Evolutionary conservation across 2,113 vertebrate species (phyloP).

Genomic region (Chaetodon trifascialis): DNA sequence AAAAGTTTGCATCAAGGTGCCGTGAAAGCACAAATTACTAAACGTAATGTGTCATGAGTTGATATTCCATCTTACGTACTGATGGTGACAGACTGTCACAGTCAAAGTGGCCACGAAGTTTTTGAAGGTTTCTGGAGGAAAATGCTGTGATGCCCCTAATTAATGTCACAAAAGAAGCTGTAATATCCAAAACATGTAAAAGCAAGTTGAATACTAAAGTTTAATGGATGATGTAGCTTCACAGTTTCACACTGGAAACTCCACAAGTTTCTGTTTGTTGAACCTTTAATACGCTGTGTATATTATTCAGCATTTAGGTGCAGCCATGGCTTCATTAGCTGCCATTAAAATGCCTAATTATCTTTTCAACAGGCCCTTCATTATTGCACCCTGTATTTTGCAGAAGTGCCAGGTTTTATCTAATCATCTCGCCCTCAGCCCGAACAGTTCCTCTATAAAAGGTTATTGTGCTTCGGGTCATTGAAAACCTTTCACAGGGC

Average conservation of each 20-base stretch:
- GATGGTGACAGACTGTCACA: not conserved
- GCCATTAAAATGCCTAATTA: conserved; percentile 52
- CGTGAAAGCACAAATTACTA: conserved; percentile 21
- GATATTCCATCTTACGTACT: not conserved
- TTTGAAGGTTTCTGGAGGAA: not conserved
- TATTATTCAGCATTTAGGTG: conserved; percentile 35
- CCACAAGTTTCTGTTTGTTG: conserved; percentile 11
- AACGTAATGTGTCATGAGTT: not conserved
- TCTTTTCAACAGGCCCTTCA: conserved; percentile 32
- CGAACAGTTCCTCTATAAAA: conserved; percentile 44
- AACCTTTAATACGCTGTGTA: conserved; percentile 33
- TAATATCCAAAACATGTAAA: not conserved
- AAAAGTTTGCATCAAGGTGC: conserved; percentile 7
- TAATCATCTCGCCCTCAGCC: conserved; percentile 32
- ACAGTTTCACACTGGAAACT: conserved; percentile 15
- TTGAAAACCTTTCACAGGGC: conserved; percentile 49
- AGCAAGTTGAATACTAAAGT: not conserved
- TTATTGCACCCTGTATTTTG: conserved; percentile 31
- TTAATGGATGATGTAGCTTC: not conserved
- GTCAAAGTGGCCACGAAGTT: conserved; percentile 13
- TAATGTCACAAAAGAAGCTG: not conserved
- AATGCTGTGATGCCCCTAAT: not conserved
- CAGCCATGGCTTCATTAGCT: conserved; percentile 52
- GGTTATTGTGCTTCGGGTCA: conserved; percentile 58
- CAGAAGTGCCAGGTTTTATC: conserved; percentile 43